phyloP scores from a whole-genome alignment of 2,113 vertebrate species.

The Hypomesus transpacificus region DNA sequence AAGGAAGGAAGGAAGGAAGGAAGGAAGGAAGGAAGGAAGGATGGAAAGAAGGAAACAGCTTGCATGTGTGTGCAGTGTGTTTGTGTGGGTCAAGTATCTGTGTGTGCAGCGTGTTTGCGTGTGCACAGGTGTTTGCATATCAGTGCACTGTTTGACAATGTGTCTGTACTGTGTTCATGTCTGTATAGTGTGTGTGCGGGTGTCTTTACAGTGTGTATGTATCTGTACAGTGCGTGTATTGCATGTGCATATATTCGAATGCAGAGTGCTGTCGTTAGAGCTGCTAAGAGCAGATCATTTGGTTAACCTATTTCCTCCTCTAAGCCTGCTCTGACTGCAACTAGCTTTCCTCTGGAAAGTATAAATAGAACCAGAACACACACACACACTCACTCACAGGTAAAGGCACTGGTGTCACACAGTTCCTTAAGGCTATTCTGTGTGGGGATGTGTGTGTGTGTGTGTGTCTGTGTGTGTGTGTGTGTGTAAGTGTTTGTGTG shows the following conservation, averaged over 20 bases:
- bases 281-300: slow-evolving; percentile 4
- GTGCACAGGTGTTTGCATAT: too few relatives aligned
- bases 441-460: neutral
- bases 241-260: slow-evolving; percentile 23
- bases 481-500: too few relatives aligned
- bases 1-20: neutral
- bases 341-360: neutral
- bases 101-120: neutral
- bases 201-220: neutral
- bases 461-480: too few relatives aligned
- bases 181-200: neutral
- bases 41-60: neutral
- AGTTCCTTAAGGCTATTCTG: too few relatives aligned
- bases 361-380: slow-evolving; percentile 29
- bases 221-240: neutral
- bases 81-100: neutral
- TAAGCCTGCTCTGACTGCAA: slow-evolving; percentile 6
- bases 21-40: neutral
- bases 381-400: slow-evolving; percentile 17
- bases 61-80: neutral
- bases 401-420: slow-evolving; percentile 24
- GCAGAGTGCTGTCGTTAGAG: slow-evolving; percentile 1
- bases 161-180: too few relatives aligned
- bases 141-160: too few relatives aligned
- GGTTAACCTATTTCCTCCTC: slow-evolving; percentile 17